Base-by-base conservation (phyloP, 2,888 invertebrate genomes). In the Drosophila neotestacea region DNA sequence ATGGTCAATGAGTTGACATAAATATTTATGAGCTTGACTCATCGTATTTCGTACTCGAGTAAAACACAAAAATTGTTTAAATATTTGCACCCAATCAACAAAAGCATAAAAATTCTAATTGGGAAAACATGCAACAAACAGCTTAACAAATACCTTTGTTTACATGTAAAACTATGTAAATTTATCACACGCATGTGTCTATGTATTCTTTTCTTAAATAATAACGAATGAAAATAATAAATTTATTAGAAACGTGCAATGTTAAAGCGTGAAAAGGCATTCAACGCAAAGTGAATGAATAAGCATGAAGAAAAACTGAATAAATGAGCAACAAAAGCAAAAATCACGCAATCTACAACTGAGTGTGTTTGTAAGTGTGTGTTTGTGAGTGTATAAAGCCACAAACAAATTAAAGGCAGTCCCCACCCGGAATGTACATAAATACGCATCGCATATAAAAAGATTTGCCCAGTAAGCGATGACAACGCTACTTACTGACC, bases 271-370 rank as follows among this genome's bases (percentile, higher is more conserved):
- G 79, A 67, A 70, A 78, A 78, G 52, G 63, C 85, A 73, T 67
- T 64, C 77, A 64, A 72, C 52, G 67, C 59, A 46, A 58, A 58
- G 34, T 75, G 78, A 83, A 82, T 86, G 84, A 79, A 81, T 71
- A 77, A 81, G 74, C 67, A 77, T 46, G 61, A 60, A 54, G 66
- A 55, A 50, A 64, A 69, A 22, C 55, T 56, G 47, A 63, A 73
- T 55, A 72, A 75, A 64, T 51, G 55, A 56, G 38, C 39, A 60
- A 66, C 47, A 62, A 50, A 28, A 66, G 47, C 65, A 52, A 73
- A 73, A 56, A 70, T 56, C 82, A 74, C 72, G 72, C 65, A 81
- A 72, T 63, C 41, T 52, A 32, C 16, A 54, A 30, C 4, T 30
- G 38, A 38, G 46, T 44, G 56, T 34, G n/a, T 6, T 11, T 51